Evolutionary conservation across 2,113 vertebrate genomes (phyloP).

Genomic region (Passer domesticus): DNA sequence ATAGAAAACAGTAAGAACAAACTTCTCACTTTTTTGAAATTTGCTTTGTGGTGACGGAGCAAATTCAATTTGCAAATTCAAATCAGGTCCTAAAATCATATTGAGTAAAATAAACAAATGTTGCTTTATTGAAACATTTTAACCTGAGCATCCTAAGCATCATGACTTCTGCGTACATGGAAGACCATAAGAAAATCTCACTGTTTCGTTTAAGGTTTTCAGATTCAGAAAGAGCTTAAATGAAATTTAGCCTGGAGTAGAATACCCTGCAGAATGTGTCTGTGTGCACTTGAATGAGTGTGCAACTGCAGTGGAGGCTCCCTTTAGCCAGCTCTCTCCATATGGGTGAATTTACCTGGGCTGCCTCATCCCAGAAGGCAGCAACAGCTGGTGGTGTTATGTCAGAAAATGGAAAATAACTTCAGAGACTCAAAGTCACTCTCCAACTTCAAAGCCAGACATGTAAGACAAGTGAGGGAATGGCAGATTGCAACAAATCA

Average conservation of each 20-base stretch:
- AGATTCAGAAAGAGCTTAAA: background rate
- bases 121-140: background rate
- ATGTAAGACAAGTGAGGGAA: background rate
- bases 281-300: background rate
- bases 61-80: background rate
- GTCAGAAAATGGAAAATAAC: background rate
- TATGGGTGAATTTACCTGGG: background rate
- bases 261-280: background rate
- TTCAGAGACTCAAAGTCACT: background rate
- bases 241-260: background rate
- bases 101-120: background rate
- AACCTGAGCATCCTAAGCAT: background rate
- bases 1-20: background rate
- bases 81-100: background rate
- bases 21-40: background rate
- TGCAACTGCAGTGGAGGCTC: background rate
- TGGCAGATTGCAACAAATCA: background rate
- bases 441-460: background rate
- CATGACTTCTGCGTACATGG: background rate
- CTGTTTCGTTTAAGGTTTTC: background rate
- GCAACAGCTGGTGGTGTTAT: background rate
- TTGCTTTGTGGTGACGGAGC: background rate
- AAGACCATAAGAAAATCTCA: background rate
- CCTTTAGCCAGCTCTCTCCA: background rate
- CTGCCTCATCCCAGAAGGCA: background rate